Evolutionary conservation across 2,113 vertebrate species (phyloP).

Genomic region (Macroglossus sobrinus): DNA sequence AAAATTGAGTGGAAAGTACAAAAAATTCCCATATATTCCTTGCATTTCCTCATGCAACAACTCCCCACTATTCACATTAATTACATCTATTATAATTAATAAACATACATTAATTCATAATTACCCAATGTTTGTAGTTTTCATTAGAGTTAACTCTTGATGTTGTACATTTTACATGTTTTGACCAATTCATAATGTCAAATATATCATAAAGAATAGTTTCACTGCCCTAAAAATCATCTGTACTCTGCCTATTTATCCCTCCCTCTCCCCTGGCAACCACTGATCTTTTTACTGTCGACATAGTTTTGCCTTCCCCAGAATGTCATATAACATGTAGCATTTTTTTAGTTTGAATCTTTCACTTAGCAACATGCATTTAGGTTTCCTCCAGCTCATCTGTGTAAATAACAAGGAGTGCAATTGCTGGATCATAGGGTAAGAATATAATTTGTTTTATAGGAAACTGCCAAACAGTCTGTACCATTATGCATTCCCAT

Average conservation of each 20-base stretch:
- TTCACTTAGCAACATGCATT: background rate
- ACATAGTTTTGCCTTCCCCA: background rate
- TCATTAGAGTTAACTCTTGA: background rate
- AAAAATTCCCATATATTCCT: background rate
- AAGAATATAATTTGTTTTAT: background rate
- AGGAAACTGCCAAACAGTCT: background rate
- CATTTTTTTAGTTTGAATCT: background rate
- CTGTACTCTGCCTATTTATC: background rate
- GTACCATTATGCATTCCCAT: background rate
- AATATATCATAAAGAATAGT: background rate
- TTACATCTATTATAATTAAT: background rate
- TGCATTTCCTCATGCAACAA: accelerated
- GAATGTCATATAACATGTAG: background rate
- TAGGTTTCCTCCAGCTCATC: background rate
- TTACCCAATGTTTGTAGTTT: background rate
- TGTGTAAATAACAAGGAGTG: background rate
- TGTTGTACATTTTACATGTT: background rate
- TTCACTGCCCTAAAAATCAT: background rate
- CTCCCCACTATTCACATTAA: background rate
- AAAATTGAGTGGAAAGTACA: background rate
- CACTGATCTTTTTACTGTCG: background rate
- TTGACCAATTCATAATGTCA: background rate
- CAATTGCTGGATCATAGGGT: background rate
- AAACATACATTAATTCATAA: background rate
- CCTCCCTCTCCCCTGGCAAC: background rate